Conservation (phyloP, 2,113 vertebrate species). For the Acanthochromis polyacanthus region DNA sequence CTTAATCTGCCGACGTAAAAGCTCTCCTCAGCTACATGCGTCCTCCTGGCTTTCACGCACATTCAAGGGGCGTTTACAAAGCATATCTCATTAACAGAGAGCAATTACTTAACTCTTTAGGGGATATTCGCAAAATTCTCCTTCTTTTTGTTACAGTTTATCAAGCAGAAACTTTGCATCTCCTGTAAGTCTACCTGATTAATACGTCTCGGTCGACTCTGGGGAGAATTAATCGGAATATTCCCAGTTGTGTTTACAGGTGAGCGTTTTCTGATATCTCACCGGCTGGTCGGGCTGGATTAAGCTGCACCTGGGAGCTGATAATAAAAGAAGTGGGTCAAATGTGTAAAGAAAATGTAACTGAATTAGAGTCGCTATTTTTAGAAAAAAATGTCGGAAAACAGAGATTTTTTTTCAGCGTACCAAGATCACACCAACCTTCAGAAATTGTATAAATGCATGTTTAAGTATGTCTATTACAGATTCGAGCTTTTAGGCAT, state of each 20-base stretch:
- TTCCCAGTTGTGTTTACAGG: constrained; percentile 62
- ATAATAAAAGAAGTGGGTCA: constrained; percentile 37
- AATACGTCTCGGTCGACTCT: constrained; percentile 60
- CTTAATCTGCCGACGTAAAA: constrained; percentile 58
- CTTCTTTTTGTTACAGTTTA: constrained; percentile 61
- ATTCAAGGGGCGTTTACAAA: constrained; percentile 45
- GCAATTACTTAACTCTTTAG: constrained; percentile 63
- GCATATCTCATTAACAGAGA: constrained; percentile 53
- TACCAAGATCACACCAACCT: neutral
- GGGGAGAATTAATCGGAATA: constrained; percentile 67
- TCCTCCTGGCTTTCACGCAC: constrained; percentile 54
- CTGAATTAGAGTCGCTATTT: constrained; percentile 19
- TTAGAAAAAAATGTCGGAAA: constrained; percentile 13
- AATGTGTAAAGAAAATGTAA: constrained; percentile 22
- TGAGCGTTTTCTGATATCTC: constrained; percentile 61
- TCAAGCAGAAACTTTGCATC: constrained; percentile 63
- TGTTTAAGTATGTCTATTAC: neutral
- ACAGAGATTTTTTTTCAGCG: neutral
- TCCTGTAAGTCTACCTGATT: constrained; percentile 65
- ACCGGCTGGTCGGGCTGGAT: constrained; percentile 53
- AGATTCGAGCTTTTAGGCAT: neutral
- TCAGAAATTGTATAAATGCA: neutral
- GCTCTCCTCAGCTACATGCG: constrained; percentile 45
- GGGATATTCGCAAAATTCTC: constrained; percentile 62
- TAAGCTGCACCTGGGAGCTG: constrained; percentile 38